Percentiles rank a stretch among this genome's conserved stretches.
These are phyloP conservation scores for Xyrauchen texanus DNA, from an alignment of 2,113 vertebrate species.

Conservation along the genomic window DNA sequence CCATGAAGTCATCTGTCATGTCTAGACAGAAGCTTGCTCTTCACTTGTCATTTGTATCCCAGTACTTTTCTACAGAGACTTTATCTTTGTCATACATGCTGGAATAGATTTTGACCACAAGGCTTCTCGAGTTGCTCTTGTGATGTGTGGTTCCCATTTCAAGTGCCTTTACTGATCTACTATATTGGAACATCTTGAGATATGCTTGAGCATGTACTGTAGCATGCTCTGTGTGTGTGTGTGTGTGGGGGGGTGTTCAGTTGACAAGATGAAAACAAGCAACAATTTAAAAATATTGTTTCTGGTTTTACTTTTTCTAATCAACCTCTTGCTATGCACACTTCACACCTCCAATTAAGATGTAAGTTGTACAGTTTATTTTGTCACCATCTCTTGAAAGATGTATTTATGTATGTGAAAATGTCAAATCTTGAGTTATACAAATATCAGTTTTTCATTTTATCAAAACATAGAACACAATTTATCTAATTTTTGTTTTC, in stretches of 20 bases:
- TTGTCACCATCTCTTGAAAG: conserved; percentile 18
- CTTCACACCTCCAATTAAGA: conserved; percentile 29
- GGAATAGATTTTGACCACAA: conserved; percentile 70
- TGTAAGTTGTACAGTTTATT: conserved; percentile 18
- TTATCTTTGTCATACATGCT: conserved; percentile 66
- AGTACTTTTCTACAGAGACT: conserved; percentile 64
- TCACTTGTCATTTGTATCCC: conserved; percentile 71
- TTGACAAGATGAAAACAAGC: neutral
- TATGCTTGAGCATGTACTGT: neutral
- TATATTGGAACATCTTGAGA: conserved; percentile 13
- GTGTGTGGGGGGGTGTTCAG: neutral
- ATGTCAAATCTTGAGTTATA: neutral
- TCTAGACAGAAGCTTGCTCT: conserved; percentile 62
- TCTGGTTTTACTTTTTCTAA: conserved; percentile 11
- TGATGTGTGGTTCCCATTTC: conserved; percentile 46
- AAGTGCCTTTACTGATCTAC: conserved; percentile 29
- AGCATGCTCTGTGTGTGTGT: neutral
- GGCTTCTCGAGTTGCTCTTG: conserved; percentile 52
- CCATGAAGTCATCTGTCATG: conserved; percentile 71
- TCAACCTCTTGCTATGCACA: neutral
- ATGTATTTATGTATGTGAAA: conserved; percentile 34
- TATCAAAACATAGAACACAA: neutral
- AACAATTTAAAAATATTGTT: neutral
- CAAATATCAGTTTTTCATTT: conserved; percentile 15
- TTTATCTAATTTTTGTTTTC: neutral